Conservation (phyloP, 2,797 vertebrate species). For the Austrolebias charrua region DNA sequence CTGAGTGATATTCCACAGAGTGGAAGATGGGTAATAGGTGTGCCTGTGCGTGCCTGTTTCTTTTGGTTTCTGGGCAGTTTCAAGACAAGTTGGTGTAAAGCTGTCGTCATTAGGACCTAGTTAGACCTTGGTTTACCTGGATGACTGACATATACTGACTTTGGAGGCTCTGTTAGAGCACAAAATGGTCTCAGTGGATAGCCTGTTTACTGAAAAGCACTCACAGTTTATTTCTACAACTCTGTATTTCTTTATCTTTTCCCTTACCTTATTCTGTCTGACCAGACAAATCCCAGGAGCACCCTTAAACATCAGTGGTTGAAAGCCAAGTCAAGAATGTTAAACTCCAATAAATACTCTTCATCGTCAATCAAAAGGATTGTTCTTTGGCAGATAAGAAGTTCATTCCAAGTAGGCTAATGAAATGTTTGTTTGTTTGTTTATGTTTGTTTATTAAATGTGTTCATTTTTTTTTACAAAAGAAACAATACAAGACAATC, state of each 20-base stretch:
- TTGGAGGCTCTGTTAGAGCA: conserved; percentile 73
- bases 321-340: conserved; percentile 71
- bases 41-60: conserved; percentile 57
- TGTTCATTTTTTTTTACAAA: too few species aligned
- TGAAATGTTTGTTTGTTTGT: too few species aligned
- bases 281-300: conserved; percentile 73
- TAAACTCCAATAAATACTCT: conserved; percentile 70
- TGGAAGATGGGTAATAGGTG: conserved; percentile 56
- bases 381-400: conserved; percentile 55
- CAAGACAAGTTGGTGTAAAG: conserved; percentile 62
- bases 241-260: conserved; percentile 33
- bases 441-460: too few species aligned
- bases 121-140: conserved; percentile 72
- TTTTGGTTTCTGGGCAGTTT: conserved; percentile 53
- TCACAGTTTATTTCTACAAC: conserved; percentile 29
- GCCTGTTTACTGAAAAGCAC: conserved; percentile 62
- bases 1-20: conserved; percentile 36
- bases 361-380: conserved; percentile 58
- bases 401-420: conserved; percentile 47
- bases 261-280: conserved; percentile 61
- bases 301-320: conserved; percentile 72
- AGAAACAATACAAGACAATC: too few species aligned
- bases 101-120: conserved; percentile 75
- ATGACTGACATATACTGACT: conserved; percentile 71
- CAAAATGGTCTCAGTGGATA: conserved; percentile 64